Conservation (phyloP, 2,113 vertebrate species). For the Coracopsis vasa region DNA sequence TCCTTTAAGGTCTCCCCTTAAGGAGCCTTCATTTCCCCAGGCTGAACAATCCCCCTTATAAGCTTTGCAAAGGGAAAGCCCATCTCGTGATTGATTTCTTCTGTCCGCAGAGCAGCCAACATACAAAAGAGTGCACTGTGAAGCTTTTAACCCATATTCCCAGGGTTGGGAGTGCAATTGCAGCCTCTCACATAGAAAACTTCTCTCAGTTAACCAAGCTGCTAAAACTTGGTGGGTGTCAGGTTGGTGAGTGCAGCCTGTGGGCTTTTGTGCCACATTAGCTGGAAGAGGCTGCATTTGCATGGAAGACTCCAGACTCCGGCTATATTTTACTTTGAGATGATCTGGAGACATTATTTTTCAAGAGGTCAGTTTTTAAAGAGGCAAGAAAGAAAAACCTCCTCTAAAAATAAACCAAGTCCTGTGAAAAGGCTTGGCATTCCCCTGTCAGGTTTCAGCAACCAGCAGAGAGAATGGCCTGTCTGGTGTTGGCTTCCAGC, state of each 20-base stretch:
- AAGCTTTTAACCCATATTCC: not conserved
- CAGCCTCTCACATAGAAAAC: not conserved
- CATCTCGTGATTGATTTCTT: not conserved
- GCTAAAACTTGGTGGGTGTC: not conserved
- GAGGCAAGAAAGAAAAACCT: not conserved
- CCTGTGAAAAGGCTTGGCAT: constrained; percentile 44
- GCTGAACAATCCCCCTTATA: not conserved
- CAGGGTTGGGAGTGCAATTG: not conserved
- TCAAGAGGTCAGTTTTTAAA: constrained; percentile 28
- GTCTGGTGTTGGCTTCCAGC: constrained; percentile 40
- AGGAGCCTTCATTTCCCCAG: not conserved
- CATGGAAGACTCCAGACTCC: not conserved
- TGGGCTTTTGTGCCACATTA: not conserved
- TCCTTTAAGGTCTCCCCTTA: not conserved
- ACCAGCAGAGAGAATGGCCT: not conserved
- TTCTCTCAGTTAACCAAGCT: not conserved
- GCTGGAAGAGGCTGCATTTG: not conserved
- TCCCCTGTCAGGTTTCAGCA: constrained; percentile 44
- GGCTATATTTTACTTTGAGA: not conserved
- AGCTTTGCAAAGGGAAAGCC: not conserved
- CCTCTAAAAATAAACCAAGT: constrained; percentile 58
- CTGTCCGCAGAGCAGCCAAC: not conserved
- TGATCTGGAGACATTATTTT: not conserved
- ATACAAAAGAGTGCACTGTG: not conserved
- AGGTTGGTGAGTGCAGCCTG: not conserved